Evolutionary conservation across 2,797 vertebrate genomes (phyloP), one percentile per base, ranked within the genome.

Genomic region (Enteromius treurensis): DNA sequence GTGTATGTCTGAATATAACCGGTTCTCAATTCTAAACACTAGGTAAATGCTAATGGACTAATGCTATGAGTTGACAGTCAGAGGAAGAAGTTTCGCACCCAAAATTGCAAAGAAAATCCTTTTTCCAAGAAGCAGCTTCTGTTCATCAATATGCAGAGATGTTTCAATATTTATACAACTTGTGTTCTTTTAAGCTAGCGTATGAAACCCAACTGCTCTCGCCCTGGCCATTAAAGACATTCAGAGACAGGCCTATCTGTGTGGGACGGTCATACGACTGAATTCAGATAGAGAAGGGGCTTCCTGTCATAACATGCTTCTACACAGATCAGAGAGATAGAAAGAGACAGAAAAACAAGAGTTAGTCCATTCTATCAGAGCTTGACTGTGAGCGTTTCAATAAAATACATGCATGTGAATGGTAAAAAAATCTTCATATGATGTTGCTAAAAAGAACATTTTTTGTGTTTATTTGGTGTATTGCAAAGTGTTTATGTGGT

Each of bases 191-290:
- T 23, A 23, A 26, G 23, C 55, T 60, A 60, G n/a, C 55, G 11
- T 60, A 60, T 26, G 55, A 60, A 60, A 26, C 58, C 10, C 55
- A 58, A 13, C n/a, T 58, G 55, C 62, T 64, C 62, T 34, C 26
- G 1, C 6, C 26, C 29, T 0, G 1, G 19, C 37, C 64, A 37
- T 17, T 47, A 32, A 26, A 37, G 10, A 68, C 47, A n/a, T 29
- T 77, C 62, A 81, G 67, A 74, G 62, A 62, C 58, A 29, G 58
- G 23, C 58, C 17, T 5, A n/a, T 13, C 67, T 70, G 51, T 47
- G 77, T 49, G 58, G 5, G 29, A 82, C 58, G 17, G 34, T 78
- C 82, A 81, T 58, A 68, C 5, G 32, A 85, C 80, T 29, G 67
- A 47, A 23, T 64, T 32, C 23, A 70, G n/a, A 49, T 17, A 7